A percentile compares a stretch with the other conserved stretches of the same genome.
Evolutionary conservation across 1,140 invertebrate species (phyloP).

Genomic region (Psix sp.): DNA sequence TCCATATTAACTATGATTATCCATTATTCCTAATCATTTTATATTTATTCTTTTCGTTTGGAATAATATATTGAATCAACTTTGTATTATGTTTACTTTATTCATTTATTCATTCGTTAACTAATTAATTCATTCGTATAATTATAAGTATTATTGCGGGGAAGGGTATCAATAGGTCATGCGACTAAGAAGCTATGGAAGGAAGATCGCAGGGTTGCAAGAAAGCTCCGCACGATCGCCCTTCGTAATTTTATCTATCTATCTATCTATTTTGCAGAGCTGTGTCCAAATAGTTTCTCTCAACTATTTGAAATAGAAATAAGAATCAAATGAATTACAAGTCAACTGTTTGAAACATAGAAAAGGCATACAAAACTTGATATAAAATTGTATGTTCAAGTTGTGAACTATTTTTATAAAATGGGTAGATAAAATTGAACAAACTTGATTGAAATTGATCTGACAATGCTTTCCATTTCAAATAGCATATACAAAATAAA

Average conservation of each 20-base stretch:
- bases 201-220: constrained; percentile 16
- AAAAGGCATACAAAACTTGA: too few relatives aligned
- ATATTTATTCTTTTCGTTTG: constrained; percentile 8
- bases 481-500: too few relatives aligned
- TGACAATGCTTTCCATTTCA: too few relatives aligned
- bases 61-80: constrained; percentile 10
- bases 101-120: constrained; percentile 17
- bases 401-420: too few relatives aligned
- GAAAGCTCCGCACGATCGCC: neutral
- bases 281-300: too few relatives aligned
- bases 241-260: constrained; percentile 6
- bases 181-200: constrained; percentile 33
- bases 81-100: constrained; percentile 19
- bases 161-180: constrained; percentile 36
- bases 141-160: constrained; percentile 37
- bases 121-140: constrained; percentile 34
- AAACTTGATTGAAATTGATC: too few relatives aligned
- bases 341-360: too few relatives aligned
- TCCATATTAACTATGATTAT: constrained; percentile 32
- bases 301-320: too few relatives aligned
- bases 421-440: too few relatives aligned
- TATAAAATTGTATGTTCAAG: too few relatives aligned
- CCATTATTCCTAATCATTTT: constrained; percentile 31
- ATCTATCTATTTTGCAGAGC: constrained; percentile 23
- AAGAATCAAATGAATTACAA: too few relatives aligned